Percentiles rank a stretch among this genome's conserved stretches.
These are phyloP conservation scores for Muraenolepis orangiensis DNA, from an alignment of 2,797 vertebrate species.

Conservation along the genomic window DNA sequence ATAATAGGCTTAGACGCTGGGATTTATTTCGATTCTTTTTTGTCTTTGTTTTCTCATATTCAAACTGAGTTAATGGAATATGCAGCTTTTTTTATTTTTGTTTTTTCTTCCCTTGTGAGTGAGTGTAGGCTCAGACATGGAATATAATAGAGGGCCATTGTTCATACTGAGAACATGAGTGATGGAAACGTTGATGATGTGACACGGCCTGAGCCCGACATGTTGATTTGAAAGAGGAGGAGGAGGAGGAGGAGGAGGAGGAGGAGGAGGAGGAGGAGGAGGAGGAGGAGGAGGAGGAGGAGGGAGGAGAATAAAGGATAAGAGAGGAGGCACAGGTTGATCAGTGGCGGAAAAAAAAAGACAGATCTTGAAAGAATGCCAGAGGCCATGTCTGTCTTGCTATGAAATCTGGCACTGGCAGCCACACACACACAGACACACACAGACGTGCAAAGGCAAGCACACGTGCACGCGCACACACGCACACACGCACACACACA, in stretches of 20 bases:
- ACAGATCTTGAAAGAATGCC: conserved; percentile 4
- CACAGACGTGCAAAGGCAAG: conserved; percentile 8
- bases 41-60: conserved; percentile 39
- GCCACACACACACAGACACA: conserved; percentile 4
- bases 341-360: conserved; percentile 11
- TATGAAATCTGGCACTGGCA: not conserved
- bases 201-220: conserved; percentile 14
- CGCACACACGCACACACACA: conserved; percentile 9
- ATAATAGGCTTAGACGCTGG: conserved; percentile 53
- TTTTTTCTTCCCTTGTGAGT: conserved; percentile 12
- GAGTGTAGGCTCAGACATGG: conserved; percentile 45
- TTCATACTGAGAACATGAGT: conserved; percentile 39
- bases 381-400: not conserved
- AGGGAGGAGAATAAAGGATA: not conserved
- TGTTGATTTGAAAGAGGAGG: not conserved
- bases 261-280: not conserved
- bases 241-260: not conserved
- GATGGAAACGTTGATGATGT: conserved; percentile 45
- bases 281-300: not conserved
- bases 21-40: conserved; percentile 9
- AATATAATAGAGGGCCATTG: conserved; percentile 55
- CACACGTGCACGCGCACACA: conserved; percentile 5
- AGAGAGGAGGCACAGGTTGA: conserved; percentile 1
- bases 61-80: conserved; percentile 44
- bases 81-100: not conserved